Conservation (phyloP, 2,888 invertebrate genomes). For the Quadroppia sp. region DNA sequence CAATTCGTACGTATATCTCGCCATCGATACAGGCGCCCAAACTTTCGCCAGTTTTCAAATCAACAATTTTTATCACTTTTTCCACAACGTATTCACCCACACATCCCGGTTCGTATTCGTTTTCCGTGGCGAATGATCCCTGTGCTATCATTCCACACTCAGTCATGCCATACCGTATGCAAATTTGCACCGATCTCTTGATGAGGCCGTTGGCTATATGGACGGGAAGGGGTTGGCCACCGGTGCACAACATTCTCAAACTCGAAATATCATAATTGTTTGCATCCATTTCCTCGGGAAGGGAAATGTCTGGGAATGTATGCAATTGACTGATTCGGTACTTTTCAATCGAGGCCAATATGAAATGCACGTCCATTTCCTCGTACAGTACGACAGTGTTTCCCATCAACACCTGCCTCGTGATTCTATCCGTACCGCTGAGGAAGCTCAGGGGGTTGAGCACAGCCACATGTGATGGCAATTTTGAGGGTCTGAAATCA, state of each 20-base stretch:
- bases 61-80: slow-evolving; percentile 27
- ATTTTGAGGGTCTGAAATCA: no score
- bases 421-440: neutral
- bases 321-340: neutral
- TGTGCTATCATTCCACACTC: neutral
- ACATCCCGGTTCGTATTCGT: neutral
- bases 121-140: no score
- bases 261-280: slow-evolving; percentile 20
- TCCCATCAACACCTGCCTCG: no score
- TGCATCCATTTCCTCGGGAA: neutral
- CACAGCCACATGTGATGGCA: no score
- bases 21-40: slow-evolving; percentile 67
- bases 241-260: neutral
- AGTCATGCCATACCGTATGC: slow-evolving; percentile 14
- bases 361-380: neutral
- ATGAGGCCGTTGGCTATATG: neutral
- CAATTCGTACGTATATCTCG: slow-evolving; percentile 78
- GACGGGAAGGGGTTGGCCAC: neutral
- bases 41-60: slow-evolving; percentile 57
- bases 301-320: neutral
- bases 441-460: neutral
- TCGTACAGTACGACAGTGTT: neutral
- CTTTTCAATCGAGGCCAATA: neutral
- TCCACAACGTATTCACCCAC: neutral
- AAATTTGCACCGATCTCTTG: neutral